These are phyloP conservation scores for Notodonta dromedarius DNA, from an alignment of 2,888 invertebrate genomes.

Conservation along the genomic window DNA sequence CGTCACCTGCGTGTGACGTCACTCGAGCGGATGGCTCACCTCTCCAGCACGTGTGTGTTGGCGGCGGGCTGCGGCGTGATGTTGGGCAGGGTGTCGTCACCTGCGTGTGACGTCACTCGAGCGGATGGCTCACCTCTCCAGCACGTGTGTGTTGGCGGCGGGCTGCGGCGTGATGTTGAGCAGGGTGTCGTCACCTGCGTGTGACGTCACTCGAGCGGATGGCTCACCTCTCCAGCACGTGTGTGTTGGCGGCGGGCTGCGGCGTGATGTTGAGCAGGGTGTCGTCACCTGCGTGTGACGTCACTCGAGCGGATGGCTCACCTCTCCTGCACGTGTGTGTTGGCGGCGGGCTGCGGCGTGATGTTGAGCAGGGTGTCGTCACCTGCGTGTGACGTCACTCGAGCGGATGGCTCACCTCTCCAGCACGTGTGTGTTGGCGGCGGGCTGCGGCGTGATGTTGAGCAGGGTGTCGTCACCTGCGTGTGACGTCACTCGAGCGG, in stretches of 20 bases:
- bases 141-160: slow-evolving; percentile 51
- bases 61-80: slow-evolving; percentile 42
- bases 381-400: slow-evolving; percentile 33
- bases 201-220: no score
- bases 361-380: slow-evolving; percentile 54
- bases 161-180: slow-evolving; percentile 48
- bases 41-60: slow-evolving; percentile 57
- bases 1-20: slow-evolving; percentile 40
- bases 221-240: slow-evolving; percentile 54
- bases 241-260: slow-evolving; percentile 46
- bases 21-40: slow-evolving; percentile 29
- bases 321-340: slow-evolving; percentile 61
- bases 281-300: slow-evolving; percentile 44
- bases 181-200: slow-evolving; percentile 39
- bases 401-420: slow-evolving; percentile 45
- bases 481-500: slow-evolving; percentile 17
- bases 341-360: slow-evolving; percentile 39
- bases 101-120: no score
- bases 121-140: slow-evolving; percentile 47
- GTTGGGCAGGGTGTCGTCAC: slow-evolving; percentile 39
- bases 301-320: slow-evolving; percentile 15
- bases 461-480: slow-evolving; percentile 51
- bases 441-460: slow-evolving; percentile 45
- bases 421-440: slow-evolving; percentile 52
- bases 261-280: slow-evolving; percentile 53